Base-by-base conservation (phyloP, 2,888 invertebrate species). In the Heliconius hortense region DNA sequence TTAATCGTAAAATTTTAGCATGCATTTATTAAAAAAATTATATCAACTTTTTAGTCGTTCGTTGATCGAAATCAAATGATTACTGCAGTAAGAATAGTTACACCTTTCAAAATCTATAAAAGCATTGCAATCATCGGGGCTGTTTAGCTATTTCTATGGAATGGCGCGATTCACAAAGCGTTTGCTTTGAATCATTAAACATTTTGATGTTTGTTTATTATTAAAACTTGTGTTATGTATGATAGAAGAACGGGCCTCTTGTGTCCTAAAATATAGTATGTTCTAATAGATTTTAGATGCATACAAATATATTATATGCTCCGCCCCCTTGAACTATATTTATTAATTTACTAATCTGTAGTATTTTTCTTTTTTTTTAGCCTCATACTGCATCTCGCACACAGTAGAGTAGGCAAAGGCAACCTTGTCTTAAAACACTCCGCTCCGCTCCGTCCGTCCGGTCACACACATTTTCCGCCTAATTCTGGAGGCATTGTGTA, bases 181-280 rank as follows among this genome's bases (percentile, higher is more conserved):
- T 78, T 78, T 77, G 80, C 76, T 76, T 78, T 48, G 68, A 77
- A 79, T 79, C 78, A 74, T 69, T 75, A 66, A 74, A 39, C 63
- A 35, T 48, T 63, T 48, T 26, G 70, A 53, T 39, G 74, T 67
- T 73, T 74, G 74, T 74, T 75, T 75, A 71, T 75, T 75, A 63
- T 75, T 53, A n/a, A 28, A 71, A 64, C 48, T 56, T 59, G n/a
- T 39, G 21, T 39, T 64, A 71, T 64, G 56, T 64, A 71, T 64
- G 56, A 64, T 75, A 56, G 71, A 64, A 71, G 70, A 69, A 70
- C 28, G 21, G 43, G 24, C 69, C 64, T 56, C 56, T 28, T 59
- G 11, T 56, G 31, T 48, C 2, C 21, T 72, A 53, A 28, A 72
- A 63, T 71, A 59, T 24, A 35, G 59, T 71, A 48, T 69, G 18